These are phyloP conservation scores for Lepidurus packardi DNA, from an alignment of 1,140 invertebrate species.

Conservation along the genomic window DNA sequence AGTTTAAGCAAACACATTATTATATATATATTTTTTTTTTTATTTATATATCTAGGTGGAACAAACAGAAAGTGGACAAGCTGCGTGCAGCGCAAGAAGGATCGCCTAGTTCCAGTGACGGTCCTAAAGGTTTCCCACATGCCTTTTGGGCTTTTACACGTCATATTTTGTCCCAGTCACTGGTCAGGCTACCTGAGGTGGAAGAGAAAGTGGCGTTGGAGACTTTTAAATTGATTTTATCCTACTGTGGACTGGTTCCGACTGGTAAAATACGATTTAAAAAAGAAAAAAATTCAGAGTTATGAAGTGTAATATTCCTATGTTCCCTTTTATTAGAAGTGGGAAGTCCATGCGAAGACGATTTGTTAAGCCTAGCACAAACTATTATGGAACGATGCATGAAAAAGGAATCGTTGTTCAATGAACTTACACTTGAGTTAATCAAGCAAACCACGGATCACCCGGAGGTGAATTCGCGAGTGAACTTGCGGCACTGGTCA, in stretches of 20 bases:
- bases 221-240: conserved; percentile 55
- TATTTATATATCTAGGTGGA: conserved; percentile 54
- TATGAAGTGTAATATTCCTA: not conserved
- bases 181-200: conserved; percentile 74
- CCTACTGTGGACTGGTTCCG: conserved; percentile 71
- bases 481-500: conserved; percentile 87
- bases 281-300: not conserved
- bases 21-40: not conserved
- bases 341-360: conserved; percentile 64
- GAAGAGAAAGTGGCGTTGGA: conserved; percentile 79
- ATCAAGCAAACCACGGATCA: conserved; percentile 87
- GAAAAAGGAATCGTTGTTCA: conserved; percentile 77
- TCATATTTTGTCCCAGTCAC: conserved; percentile 67
- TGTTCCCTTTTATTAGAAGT: conserved; percentile 44
- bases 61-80: conserved; percentile 80
- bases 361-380: conserved; percentile 81
- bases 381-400: conserved; percentile 82
- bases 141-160: conserved; percentile 87
- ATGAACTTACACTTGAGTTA: conserved; percentile 86
- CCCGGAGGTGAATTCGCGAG: conserved; percentile 78
- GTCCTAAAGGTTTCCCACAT: conserved; percentile 78
- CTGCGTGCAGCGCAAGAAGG: conserved; percentile 70
- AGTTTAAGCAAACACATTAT: not conserved
- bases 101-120: conserved; percentile 56
- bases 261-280: conserved; percentile 36